Percentiles rank a stretch among this genome's conserved stretches.
phyloP scores from a whole-genome alignment of 2,888 invertebrate genomes.

The Conus canariensis region DNA sequence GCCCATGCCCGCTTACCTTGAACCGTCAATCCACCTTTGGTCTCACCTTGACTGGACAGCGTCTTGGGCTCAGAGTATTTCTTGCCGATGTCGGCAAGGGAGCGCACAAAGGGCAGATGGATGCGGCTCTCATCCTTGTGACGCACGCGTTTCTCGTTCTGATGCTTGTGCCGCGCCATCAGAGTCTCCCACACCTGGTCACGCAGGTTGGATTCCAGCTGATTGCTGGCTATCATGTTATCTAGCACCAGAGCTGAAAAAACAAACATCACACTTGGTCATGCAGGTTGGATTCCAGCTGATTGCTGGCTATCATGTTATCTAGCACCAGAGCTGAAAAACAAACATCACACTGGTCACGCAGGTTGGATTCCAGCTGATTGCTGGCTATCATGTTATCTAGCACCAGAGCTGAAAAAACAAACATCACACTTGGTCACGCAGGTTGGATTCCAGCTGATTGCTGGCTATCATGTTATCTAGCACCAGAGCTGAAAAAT shows the following conservation, averaged over 20 bases:
- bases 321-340: slow-evolving; percentile 88
- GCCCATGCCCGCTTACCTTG: slow-evolving; percentile 17
- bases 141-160: slow-evolving; percentile 85
- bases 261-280: slow-evolving; percentile 82
- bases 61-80: slow-evolving; percentile 86
- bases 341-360: no score
- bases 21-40: slow-evolving; percentile 28
- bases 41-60: slow-evolving; percentile 49
- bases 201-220: slow-evolving; percentile 86
- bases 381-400: slow-evolving; percentile 94
- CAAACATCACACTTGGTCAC: no score
- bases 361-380: slow-evolving; percentile 85
- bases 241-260: slow-evolving; percentile 88
- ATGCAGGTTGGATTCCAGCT: slow-evolving; percentile 84
- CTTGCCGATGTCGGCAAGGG: slow-evolving; percentile 96
- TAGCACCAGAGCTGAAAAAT: slow-evolving; percentile 85
- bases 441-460: slow-evolving; percentile 84
- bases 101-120: slow-evolving; percentile 83
- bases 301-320: slow-evolving; percentile 91
- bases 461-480: slow-evolving; percentile 91
- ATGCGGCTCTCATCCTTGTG: slow-evolving; percentile 64
- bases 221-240: slow-evolving; percentile 90
- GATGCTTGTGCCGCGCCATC: slow-evolving; percentile 93
- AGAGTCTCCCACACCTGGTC: slow-evolving; percentile 91
- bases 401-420: slow-evolving; percentile 86